Conservation (phyloP, 2,888 invertebrate genomes). For the Polydrusus pterygomalis region DNA sequence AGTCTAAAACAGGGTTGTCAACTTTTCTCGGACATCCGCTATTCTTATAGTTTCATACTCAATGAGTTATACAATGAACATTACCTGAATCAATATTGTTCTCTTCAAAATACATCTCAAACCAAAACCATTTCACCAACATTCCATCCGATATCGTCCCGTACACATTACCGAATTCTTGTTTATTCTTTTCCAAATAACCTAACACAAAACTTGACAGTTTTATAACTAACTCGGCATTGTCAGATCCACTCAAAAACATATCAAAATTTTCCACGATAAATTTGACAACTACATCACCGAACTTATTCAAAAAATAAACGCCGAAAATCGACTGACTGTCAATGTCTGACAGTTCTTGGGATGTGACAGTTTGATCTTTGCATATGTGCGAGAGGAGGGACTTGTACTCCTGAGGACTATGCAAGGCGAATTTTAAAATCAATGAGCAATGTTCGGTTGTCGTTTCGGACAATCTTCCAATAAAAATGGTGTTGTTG, state of each 20-base stretch:
- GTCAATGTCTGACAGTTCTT: constrained; percentile 57
- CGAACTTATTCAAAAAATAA: constrained; percentile 64
- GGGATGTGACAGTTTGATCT: constrained; percentile 24
- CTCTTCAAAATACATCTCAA: constrained; percentile 60
- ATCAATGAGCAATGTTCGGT: constrained; percentile 55
- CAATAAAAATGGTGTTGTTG: constrained; percentile 54
- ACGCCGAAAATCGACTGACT: constrained; percentile 61
- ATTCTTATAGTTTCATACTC: no score
- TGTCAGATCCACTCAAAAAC: constrained; percentile 56
- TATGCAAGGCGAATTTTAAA: constrained; percentile 62
- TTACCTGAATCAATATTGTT: constrained; percentile 44
- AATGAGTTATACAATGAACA: background rate
- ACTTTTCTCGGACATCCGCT: no score
- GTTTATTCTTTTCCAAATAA: constrained; percentile 54
- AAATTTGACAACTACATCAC: constrained; percentile 60
- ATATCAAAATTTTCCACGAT: constrained; percentile 61
- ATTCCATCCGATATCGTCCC: constrained; percentile 54
- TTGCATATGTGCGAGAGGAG: constrained; percentile 59
- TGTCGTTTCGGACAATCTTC: constrained; percentile 59
- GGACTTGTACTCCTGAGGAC: constrained; percentile 57
- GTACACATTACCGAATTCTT: constrained; percentile 47
- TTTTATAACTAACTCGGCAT: constrained; percentile 49
- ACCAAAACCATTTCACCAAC: constrained; percentile 60
- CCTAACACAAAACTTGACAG: constrained; percentile 54
- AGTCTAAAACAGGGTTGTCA: no score